These are phyloP conservation scores for Carterocephalus palaemon DNA, from an alignment of 2,888 invertebrate genomes.

Conservation along the genomic window DNA sequence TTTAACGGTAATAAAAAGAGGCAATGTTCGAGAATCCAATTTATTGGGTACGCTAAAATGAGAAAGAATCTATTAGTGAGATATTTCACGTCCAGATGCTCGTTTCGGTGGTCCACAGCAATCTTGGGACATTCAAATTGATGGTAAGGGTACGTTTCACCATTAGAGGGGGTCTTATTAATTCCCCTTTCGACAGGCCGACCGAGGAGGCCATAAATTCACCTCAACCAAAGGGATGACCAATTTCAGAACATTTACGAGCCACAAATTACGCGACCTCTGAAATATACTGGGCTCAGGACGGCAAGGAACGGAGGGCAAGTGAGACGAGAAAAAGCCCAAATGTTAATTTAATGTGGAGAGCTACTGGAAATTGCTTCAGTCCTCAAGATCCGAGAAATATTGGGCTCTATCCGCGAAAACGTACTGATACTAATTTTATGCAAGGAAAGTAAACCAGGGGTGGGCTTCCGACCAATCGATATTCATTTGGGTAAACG, in stretches of 20 bases:
- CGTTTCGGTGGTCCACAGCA: slow-evolving; percentile 64
- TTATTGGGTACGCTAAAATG: slow-evolving; percentile 42
- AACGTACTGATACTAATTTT: slow-evolving; percentile 71
- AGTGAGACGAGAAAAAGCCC: slow-evolving; percentile 68
- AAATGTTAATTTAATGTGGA: slow-evolving; percentile 77
- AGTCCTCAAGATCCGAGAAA: slow-evolving; percentile 67
- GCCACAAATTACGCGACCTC: slow-evolving; percentile 78
- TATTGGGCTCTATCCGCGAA: slow-evolving; percentile 59
- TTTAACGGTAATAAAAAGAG: slow-evolving; percentile 50
- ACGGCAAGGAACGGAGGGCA: slow-evolving; percentile 57
- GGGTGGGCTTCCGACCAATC: slow-evolving; percentile 55
- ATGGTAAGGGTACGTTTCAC: slow-evolving; percentile 78
- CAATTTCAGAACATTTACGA: slow-evolving; percentile 80
- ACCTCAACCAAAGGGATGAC: slow-evolving; percentile 79
- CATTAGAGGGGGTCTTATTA: slow-evolving; percentile 79
- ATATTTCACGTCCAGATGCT: slow-evolving; percentile 67
- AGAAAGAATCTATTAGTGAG: slow-evolving; percentile 34
- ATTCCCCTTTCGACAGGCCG: slow-evolving; percentile 79
- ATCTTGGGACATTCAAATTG: slow-evolving; percentile 77
- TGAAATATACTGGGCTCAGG: slow-evolving; percentile 74
- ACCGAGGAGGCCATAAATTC: slow-evolving; percentile 77
- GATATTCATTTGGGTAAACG: slow-evolving; percentile 70
- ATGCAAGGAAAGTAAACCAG: slow-evolving; percentile 69
- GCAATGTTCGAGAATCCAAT: slow-evolving; percentile 56
- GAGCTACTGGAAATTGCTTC: slow-evolving; percentile 71